These are phyloP conservation scores for Columba janthina DNA, from an alignment of 2,113 vertebrate species.

Conservation along the genomic window DNA sequence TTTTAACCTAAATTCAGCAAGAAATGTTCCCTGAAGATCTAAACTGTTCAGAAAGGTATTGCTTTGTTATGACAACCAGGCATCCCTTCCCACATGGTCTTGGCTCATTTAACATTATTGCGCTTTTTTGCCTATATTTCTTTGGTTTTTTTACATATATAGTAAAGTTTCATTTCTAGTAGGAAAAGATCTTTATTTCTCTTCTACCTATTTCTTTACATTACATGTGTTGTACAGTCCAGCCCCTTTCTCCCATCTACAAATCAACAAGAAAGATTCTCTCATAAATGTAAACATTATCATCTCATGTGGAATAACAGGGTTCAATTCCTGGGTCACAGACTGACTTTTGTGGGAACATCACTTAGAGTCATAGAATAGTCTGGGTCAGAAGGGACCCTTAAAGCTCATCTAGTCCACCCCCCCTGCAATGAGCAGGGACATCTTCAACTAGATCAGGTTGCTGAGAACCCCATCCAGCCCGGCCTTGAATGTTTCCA, in stretches of 20 bases:
- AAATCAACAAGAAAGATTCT: background rate
- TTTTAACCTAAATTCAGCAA: conserved; percentile 54
- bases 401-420: too few relatives aligned
- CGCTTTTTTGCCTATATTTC: background rate
- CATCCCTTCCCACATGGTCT: background rate
- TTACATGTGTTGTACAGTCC: accelerated
- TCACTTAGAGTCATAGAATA: background rate
- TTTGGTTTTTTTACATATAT: background rate
- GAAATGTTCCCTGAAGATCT: conserved; percentile 21
- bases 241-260: background rate
- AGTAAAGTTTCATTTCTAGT: background rate
- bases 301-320: accelerated
- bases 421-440: too few relatives aligned
- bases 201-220: background rate
- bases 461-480: too few relatives aligned
- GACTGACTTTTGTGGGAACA: background rate
- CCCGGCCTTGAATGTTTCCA: too few relatives aligned
- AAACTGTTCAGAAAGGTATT: conserved; percentile 11
- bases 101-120: background rate
- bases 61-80: background rate
- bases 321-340: background rate
- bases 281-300: background rate
- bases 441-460: too few relatives aligned
- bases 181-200: background rate
- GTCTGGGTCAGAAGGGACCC: too few relatives aligned